phyloP scores from a whole-genome alignment of 2,113 vertebrate genomes.

The Otolemur garnettii region DNA sequence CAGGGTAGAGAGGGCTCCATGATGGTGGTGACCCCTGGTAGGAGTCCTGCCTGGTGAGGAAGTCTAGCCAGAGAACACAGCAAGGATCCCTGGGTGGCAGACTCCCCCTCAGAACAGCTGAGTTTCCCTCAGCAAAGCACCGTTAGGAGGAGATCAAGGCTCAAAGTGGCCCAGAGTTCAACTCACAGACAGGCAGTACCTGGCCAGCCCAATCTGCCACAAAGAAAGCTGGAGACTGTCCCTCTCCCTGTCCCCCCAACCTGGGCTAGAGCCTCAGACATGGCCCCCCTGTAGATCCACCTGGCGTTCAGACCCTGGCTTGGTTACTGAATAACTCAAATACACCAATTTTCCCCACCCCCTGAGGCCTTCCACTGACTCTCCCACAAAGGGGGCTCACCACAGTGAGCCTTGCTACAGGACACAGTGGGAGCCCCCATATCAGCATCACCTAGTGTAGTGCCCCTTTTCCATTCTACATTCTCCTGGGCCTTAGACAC shows the following conservation, averaged over 20 bases:
- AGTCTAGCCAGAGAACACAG: not conserved
- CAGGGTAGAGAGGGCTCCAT: not conserved
- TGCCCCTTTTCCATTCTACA: not conserved
- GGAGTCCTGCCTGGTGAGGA: not conserved
- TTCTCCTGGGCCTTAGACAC: not conserved
- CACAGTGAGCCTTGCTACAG: rapidly evolving
- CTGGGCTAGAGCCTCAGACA: not conserved
- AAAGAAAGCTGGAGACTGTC: not conserved
- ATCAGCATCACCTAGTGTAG: rapidly evolving
- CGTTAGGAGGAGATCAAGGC: not conserved
- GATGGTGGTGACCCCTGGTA: not conserved
- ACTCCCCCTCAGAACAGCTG: not conserved
- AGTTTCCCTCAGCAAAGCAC: not conserved
- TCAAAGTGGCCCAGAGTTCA: not conserved
- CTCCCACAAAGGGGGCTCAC: not conserved
- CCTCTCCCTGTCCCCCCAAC: not conserved
- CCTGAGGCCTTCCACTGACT: not conserved
- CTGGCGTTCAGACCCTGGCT: rapidly evolving
- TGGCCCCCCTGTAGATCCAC: too few relatives aligned
- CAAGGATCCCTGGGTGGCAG: rapidly evolving
- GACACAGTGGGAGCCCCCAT: not conserved
- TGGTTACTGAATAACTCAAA: not conserved
- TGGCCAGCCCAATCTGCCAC: rapidly evolving
- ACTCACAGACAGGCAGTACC: not conserved
- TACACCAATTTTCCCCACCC: not conserved